Percentiles rank a stretch among this genome's conserved stretches.
Conservation (phyloP, 2,888 invertebrate genomes). For the Philhelius pedissequus region DNA sequence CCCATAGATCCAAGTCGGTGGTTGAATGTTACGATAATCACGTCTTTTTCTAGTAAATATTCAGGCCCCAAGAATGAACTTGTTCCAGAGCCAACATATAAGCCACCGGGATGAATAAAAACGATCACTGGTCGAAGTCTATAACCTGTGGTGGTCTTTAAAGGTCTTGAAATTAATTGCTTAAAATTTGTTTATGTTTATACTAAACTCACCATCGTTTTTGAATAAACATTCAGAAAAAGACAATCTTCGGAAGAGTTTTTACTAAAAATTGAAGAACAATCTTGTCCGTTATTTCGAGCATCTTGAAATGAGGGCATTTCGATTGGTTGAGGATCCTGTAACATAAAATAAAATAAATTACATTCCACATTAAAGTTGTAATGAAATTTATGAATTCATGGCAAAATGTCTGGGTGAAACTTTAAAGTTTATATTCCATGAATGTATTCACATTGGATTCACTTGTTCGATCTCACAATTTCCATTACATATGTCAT, state of each 20-base stretch:
- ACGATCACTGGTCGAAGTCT: conserved; percentile 81
- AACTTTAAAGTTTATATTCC: too few relatives aligned
- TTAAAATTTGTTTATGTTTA: background rate
- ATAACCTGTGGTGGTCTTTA: background rate
- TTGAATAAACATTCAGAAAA: conserved; percentile 80
- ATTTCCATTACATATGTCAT: too few relatives aligned
- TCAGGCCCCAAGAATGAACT: conserved; percentile 80
- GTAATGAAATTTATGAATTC: background rate
- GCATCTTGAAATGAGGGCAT: conserved; percentile 74
- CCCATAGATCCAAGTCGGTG: conserved; percentile 82
- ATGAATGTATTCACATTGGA: too few relatives aligned
- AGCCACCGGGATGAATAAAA: conserved; percentile 84
- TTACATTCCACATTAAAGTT: background rate
- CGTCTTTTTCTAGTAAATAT: conserved; percentile 81
- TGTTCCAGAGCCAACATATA: conserved; percentile 79
- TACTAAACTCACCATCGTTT: conserved; percentile 69
- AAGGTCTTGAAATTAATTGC: background rate
- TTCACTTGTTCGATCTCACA: too few relatives aligned
- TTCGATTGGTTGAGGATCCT: conserved; percentile 46
- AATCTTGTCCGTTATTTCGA: conserved; percentile 80
- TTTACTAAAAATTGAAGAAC: conserved; percentile 77
- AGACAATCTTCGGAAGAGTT: conserved; percentile 80
- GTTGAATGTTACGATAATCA: conserved; percentile 83
- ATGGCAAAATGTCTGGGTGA: background rate
- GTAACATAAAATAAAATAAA: background rate